These are phyloP conservation scores for Vulpes ferrilata DNA, from an alignment of 2,113 vertebrate genomes.

Conservation along the genomic window DNA sequence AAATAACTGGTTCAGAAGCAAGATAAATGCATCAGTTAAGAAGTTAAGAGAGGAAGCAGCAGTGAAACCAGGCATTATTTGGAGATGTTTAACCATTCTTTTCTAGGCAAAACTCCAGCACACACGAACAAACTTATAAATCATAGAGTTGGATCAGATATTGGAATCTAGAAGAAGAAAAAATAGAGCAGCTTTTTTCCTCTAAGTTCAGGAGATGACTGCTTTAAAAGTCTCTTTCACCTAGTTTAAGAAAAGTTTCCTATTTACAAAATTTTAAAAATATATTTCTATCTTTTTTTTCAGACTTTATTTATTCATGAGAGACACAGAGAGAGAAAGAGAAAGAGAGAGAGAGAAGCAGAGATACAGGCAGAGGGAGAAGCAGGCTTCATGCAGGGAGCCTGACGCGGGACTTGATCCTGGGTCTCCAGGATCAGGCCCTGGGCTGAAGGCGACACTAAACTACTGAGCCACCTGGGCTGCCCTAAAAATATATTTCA, in stretches of 20 bases:
- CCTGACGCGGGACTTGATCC: too few relatives aligned
- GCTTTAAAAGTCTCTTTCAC: not conserved
- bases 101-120: not conserved
- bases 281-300: not conserved
- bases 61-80: not conserved
- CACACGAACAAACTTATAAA: not conserved
- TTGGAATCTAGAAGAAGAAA: not conserved
- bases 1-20: not conserved
- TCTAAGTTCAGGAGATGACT: not conserved
- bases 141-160: not conserved
- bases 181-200: not conserved
- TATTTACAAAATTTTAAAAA: not conserved
- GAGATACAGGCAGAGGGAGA: too few relatives aligned
- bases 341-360: too few relatives aligned
- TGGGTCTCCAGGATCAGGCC: too few relatives aligned
- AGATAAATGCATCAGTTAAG: not conserved
- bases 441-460: too few relatives aligned
- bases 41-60: not conserved
- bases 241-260: conserved; percentile 4
- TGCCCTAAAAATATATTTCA: not conserved
- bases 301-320: too few relatives aligned
- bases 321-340: too few relatives aligned
- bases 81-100: not conserved
- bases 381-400: too few relatives aligned
- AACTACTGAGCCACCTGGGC: too few relatives aligned